Base-by-base conservation (phyloP, 2,888 invertebrate genomes). In the Metacarcinus magister region DNA sequence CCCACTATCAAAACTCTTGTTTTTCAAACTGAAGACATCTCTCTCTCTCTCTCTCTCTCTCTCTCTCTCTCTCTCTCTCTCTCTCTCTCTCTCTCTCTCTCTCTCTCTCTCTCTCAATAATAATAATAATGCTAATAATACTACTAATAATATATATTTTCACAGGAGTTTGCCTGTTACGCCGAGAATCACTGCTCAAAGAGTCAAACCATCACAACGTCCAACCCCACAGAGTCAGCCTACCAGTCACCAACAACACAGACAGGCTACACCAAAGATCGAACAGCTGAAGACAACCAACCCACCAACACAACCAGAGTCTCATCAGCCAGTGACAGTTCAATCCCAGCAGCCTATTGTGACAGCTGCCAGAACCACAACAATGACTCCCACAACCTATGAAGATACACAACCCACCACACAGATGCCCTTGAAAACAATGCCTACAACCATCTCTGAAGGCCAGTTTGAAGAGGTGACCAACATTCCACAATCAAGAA, bases 131-230 rank as follows among this genome's bases (percentile, higher is more conserved):
- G n/a, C n/a, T 2, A 75, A n/a, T 23, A 75, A 75, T 75, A n/a
- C 10, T 67, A 60, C 2, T 16, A 48, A 92, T 2, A 46, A 48
- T 54, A 39, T 32, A 54, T 54, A 5, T 48, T 2, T 32, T 23
- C n/a, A 44, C 94, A 94, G 90, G n/a, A 90, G 75, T 39, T 39
- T 67, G 43, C 91, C 95, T 48, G 54, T 92, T n/a, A 16, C 92
- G 5, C 95, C 95, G 19, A 92, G 95, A 28, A 60, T 95, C 32
- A 92, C 75, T 75, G 67, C 44, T 8, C 43, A 75, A 8, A 5
- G 67, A 32, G 92, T 60, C 82, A 92, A 67, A 19, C 13, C 95
- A 93, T 16, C 43, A 44, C 93, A 13, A 28, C 95, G 46, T 43
- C 46, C 67, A 2, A n/a, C 54, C 75, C 28, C 43, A n/a, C 95